Base-by-base conservation (phyloP, 2,888 invertebrate species). In the Scaptomyza cyrtandrae region DNA sequence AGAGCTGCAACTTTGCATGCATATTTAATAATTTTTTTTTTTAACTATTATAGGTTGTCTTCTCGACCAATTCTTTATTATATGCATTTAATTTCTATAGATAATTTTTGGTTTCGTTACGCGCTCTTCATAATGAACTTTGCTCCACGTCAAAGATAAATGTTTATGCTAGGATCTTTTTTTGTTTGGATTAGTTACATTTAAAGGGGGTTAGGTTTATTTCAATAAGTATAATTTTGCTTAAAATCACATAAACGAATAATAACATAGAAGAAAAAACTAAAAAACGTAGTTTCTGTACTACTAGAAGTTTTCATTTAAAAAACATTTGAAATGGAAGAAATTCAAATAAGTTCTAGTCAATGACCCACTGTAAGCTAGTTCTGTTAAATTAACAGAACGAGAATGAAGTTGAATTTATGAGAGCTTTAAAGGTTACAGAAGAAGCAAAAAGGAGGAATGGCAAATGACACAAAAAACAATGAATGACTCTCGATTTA, bases 81-180 rank as follows among this genome's bases (percentile, higher is more conserved):
- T 3, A 35, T 52, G 9, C 53, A 19, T 41, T 67, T 48, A 24
- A 43, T 53, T 54, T 57, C 14, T 11, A 48, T 46, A 19, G 9
- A 49, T 41, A 24, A 54, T 63, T 56, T 50, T 43, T 16, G 19
- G 2, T 64, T 53, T 71, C 44, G 66, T 72, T 78, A 79, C 75
- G 63, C 76, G 71, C 80, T 84, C 84, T 83, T 84, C 75, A 67
- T 83, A 83, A 78, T 88, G 59, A 76, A 80, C 88, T 88, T 88
- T 84, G 86, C 56, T 84, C 74, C 88, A 86, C 88, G 86, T 78
- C 86, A 86, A 73, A 59, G 66, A 73, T 68, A 83, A 55, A 46
- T 65, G 45, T 74, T 74, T 81, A 79, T 69, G 80, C 84, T 78
- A 69, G 48, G 57, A 63, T 67, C 14, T 14, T n/a, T 10, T 41